Evolutionary conservation across 2,888 invertebrate species (phyloP).

Genomic region (Rotaria magnacalcarata): DNA sequence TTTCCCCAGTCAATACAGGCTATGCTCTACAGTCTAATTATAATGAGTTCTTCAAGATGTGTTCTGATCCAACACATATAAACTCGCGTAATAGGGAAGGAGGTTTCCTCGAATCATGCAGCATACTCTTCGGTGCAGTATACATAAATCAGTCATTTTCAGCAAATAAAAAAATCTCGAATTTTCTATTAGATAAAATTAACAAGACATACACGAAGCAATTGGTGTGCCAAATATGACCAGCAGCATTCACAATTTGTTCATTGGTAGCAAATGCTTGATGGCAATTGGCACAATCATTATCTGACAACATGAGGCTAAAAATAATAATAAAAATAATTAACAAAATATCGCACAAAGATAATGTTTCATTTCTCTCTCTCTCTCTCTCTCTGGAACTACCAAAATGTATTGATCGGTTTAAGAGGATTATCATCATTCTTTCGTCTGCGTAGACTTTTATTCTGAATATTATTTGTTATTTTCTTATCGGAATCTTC

Average conservation of each 20-base stretch:
- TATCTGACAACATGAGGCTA: conserved; percentile 36
- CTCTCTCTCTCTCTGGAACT: not conserved
- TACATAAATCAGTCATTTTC: too few relatives aligned
- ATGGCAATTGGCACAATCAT: conserved; percentile 78
- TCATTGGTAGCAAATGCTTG: conserved; percentile 93
- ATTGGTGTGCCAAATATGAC: conserved; percentile 95
- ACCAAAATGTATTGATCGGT: conserved; percentile 29
- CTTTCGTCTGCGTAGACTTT: not conserved
- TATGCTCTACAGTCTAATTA: too few relatives aligned
- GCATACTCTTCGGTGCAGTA: too few relatives aligned
- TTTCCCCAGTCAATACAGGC: too few relatives aligned
- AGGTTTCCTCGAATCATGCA: too few relatives aligned
- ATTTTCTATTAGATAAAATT: not conserved
- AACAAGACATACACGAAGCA: conserved; percentile 80
- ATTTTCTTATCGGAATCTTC: not conserved
- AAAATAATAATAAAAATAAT: not conserved
- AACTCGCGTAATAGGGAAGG: too few relatives aligned
- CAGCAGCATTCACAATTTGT: conserved; percentile 96
- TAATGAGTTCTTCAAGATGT: too few relatives aligned
- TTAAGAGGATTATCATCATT: not conserved
- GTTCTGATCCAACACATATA: too few relatives aligned
- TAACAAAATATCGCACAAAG: not conserved
- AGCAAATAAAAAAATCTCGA: too few relatives aligned
- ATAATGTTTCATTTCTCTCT: not conserved
- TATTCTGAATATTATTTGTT: not conserved